These are phyloP conservation scores for Conistra vaccinii DNA, from an alignment of 2,888 invertebrate species.

Conservation along the genomic window DNA sequence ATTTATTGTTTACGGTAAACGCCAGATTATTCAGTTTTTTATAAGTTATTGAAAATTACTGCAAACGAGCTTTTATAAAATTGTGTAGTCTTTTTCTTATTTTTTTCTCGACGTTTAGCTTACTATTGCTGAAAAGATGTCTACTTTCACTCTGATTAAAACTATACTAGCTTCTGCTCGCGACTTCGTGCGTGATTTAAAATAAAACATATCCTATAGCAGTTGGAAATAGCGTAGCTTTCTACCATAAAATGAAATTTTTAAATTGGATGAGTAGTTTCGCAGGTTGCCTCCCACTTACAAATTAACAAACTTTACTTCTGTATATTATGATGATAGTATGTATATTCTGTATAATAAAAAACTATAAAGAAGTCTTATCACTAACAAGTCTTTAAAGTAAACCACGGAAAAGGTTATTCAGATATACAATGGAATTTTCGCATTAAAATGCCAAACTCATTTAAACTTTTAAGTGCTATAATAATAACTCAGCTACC, in stretches of 20 bases:
- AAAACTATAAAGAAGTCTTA: background rate
- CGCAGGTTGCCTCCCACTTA: too few species aligned
- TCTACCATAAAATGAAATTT: too few species aligned
- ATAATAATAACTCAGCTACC: slow-evolving; percentile 16
- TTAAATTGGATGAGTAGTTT: too few species aligned
- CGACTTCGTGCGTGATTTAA: too few species aligned
- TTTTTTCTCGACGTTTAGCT: background rate
- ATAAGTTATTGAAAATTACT: too few species aligned
- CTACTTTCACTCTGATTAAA: background rate
- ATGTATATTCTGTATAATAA: too few species aligned
- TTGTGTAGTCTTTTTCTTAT: background rate
- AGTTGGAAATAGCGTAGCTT: too few species aligned
- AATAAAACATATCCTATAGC: too few species aligned
- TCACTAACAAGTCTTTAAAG: background rate
- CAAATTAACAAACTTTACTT: background rate
- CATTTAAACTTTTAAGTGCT: slow-evolving; percentile 5
- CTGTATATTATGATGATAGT: too few species aligned
- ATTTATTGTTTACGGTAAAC: slow-evolving; percentile 18
- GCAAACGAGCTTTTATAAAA: background rate
- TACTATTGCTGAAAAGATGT: background rate
- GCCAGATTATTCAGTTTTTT: background rate
- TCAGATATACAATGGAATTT: slow-evolving; percentile 5
- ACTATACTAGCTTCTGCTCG: too few species aligned
- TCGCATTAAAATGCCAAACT: slow-evolving; percentile 25
- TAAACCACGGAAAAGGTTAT: slow-evolving; percentile 9